Conservation (phyloP, 2,888 invertebrate genomes). For the Cancer borealis region DNA sequence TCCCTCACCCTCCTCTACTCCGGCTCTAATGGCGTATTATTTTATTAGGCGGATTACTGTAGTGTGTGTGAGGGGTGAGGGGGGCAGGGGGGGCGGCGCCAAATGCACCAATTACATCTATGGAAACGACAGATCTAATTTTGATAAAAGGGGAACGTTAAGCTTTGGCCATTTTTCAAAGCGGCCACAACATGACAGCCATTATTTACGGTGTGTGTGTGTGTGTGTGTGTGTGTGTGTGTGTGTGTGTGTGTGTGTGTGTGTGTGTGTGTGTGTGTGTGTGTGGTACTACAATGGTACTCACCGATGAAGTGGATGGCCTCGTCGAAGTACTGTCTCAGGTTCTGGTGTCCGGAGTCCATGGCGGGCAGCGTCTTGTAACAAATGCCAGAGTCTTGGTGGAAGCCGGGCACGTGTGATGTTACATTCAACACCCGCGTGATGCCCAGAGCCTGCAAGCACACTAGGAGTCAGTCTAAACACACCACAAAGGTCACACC, state of each 20-base stretch:
- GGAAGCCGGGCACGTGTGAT: constrained; percentile 87
- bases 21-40: constrained; percentile 59
- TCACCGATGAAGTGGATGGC: constrained; percentile 92
- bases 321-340: constrained; percentile 92
- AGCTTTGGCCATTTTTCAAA: not conserved
- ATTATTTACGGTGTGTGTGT: not conserved
- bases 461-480: not conserved
- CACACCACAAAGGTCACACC: not conserved
- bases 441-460: constrained; percentile 82
- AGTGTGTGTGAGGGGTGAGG: constrained; percentile 40
- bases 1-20: not conserved
- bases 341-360: constrained; percentile 91
- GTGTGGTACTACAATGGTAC: constrained; percentile 78
- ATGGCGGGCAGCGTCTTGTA: constrained; percentile 90
- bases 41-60: constrained; percentile 70
- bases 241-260: not conserved
- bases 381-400: constrained; percentile 84
- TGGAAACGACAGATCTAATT: constrained; percentile 31
- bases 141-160: constrained; percentile 33
- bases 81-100: not conserved
- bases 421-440: constrained; percentile 91
- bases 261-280: not conserved
- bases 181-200: not conserved
- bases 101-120: constrained; percentile 45
- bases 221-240: constrained; percentile 14